These are phyloP conservation scores for Tympanoctomys barrerae DNA, from an alignment of 2,797 vertebrate species.

Conservation along the genomic window DNA sequence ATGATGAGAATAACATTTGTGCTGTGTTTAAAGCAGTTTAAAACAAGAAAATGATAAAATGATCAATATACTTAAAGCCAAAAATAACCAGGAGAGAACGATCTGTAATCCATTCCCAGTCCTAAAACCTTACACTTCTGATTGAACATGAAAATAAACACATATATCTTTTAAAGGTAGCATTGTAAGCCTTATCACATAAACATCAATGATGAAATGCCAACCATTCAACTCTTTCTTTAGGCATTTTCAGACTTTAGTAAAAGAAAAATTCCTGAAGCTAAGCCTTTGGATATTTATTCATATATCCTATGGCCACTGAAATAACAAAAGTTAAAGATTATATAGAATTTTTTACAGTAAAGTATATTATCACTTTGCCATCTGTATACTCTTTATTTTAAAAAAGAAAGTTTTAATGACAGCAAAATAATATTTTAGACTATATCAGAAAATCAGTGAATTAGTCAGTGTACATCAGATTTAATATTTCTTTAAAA, in stretches of 20 bases:
- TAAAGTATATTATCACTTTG: conserved; percentile 31
- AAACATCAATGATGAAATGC: conserved; percentile 60
- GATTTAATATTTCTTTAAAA: conserved; percentile 66
- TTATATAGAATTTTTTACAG: background rate
- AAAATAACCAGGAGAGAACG: conserved; percentile 86
- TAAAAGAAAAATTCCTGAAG: conserved; percentile 60
- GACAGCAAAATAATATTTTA: conserved; percentile 53
- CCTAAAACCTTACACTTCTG: conserved; percentile 80
- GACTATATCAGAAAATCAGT: conserved; percentile 33
- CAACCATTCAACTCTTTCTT: conserved; percentile 54
- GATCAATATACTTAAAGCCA: conserved; percentile 87
- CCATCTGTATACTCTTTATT: background rate
- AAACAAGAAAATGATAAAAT: conserved; percentile 86
- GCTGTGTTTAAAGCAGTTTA: conserved; percentile 88
- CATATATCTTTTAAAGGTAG: conserved; percentile 71
- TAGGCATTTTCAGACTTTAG: conserved; percentile 60
- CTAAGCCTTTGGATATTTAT: conserved; percentile 64
- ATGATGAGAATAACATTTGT: conserved; percentile 88
- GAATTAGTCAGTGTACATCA: conserved; percentile 46
- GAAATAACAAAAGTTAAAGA: conserved; percentile 59
- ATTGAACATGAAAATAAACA: conserved; percentile 79
- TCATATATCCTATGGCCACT: conserved; percentile 36
- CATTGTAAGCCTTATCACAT: conserved; percentile 53
- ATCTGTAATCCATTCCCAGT: conserved; percentile 84
- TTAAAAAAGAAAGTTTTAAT: background rate